Conservation (phyloP, 92 coral and sea anemone species). For the Umimayanthus kanabou region DNA sequence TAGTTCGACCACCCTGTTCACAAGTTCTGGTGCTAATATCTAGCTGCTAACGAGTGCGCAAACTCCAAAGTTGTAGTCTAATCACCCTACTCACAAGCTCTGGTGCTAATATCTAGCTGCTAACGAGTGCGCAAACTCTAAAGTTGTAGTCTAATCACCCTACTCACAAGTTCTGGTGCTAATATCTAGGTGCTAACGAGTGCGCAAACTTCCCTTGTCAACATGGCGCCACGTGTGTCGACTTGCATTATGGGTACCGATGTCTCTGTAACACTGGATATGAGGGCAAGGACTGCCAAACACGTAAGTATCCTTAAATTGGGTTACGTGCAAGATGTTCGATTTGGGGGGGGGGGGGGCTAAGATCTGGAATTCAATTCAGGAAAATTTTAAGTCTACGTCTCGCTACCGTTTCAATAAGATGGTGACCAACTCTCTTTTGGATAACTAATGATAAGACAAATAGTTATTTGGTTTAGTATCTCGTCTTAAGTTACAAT, state of each 20-base stretch:
- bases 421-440: too few relatives aligned
- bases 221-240: slow-evolving; percentile 72
- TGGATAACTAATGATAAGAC: too few relatives aligned
- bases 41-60: slow-evolving; percentile 43
- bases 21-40: neutral
- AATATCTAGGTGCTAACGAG: slow-evolving; percentile 18
- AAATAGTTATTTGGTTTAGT: too few relatives aligned
- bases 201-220: slow-evolving; percentile 60
- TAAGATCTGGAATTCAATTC: neutral
- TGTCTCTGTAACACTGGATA: slow-evolving; percentile 67
- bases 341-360: too few relatives aligned
- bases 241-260: slow-evolving; percentile 63
- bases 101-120: too few relatives aligned
- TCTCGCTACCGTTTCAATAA: too few relatives aligned
- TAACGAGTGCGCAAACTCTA: neutral
- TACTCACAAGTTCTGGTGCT: neutral
- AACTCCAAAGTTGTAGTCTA: neutral
- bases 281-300: slow-evolving; percentile 72
- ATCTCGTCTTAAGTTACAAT: too few relatives aligned
- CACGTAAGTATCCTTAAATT: slow-evolving; percentile 41
- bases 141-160: neutral
- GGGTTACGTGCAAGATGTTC: too few relatives aligned
- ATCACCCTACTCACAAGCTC: neutral
- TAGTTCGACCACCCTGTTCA: neutral
- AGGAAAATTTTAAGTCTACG: too few relatives aligned